phyloP scores from a whole-genome alignment of 1,140 invertebrate genomes.

The Ceratosolen fusciceps region DNA sequence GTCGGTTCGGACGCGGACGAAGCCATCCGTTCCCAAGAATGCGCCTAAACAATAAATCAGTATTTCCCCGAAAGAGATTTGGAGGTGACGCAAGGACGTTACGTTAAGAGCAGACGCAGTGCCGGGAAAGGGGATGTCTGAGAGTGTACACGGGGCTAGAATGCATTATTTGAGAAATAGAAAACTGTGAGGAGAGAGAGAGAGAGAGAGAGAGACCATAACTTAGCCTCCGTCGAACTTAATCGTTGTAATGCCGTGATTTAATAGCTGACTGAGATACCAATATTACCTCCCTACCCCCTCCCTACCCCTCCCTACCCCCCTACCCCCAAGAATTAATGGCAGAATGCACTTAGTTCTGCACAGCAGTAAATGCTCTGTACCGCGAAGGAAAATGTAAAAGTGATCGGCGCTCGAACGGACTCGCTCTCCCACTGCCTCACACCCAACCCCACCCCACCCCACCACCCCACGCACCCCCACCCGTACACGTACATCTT shows the following conservation, averaged over 20 bases:
- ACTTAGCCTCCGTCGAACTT: conserved; percentile 60
- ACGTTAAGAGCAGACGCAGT: neutral
- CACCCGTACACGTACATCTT: neutral
- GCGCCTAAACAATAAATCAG: conserved; percentile 16
- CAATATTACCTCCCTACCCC: conserved; percentile 53
- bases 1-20: neutral
- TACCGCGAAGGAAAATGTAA: neutral
- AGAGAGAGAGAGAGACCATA: conserved; percentile 58
- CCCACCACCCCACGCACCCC: no score
- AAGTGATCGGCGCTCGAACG: neutral
- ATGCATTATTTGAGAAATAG: neutral
- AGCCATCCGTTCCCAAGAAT: neutral
- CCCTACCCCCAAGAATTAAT: conserved; percentile 56
- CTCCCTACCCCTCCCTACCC: conserved; percentile 49
- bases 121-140: neutral
- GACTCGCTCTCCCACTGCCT: neutral
- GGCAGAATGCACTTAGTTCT: conserved; percentile 54
- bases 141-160: neutral
- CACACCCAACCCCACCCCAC: neutral
- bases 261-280: conserved; percentile 55
- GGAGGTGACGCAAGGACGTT: neutral
- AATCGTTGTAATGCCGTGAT: conserved; percentile 64
- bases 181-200: neutral
- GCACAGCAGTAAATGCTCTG: neutral
- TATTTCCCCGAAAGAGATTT: conserved; percentile 13